These are phyloP conservation scores for Narcine bancroftii DNA, from an alignment of 2,113 vertebrate genomes.

Conservation along the genomic window DNA sequence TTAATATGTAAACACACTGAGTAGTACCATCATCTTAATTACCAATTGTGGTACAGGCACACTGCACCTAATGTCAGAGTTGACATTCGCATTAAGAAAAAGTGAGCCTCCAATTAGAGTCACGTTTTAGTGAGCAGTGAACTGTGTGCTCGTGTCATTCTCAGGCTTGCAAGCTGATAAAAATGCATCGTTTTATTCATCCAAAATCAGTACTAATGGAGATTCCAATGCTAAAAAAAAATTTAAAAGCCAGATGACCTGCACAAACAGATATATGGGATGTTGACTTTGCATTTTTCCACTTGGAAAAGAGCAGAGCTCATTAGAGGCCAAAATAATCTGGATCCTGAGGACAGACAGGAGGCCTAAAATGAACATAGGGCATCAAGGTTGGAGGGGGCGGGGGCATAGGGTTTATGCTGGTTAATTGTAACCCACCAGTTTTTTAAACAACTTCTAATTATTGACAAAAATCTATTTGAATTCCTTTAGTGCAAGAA, in stretches of 20 bases:
- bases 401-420: too few species aligned
- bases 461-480: too few species aligned
- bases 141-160: not conserved
- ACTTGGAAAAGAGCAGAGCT: too few species aligned
- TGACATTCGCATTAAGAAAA: not conserved
- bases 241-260: not conserved
- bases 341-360: too few species aligned
- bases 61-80: not conserved
- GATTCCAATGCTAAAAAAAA: not conserved
- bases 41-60: too few species aligned
- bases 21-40: not conserved
- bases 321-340: too few species aligned
- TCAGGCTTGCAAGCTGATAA: not conserved
- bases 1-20: not conserved
- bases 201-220: not conserved
- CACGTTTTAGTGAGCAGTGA: not conserved
- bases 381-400: too few species aligned
- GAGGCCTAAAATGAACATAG: too few species aligned
- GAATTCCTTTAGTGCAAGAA: not conserved
- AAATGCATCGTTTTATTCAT: not conserved
- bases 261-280: not conserved
- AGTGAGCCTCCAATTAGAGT: not conserved
- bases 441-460: too few species aligned
- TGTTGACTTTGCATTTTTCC: not conserved
- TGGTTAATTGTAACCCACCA: too few species aligned